Conservation (phyloP, 2,113 vertebrate species). For the Triplophysa rosa region DNA sequence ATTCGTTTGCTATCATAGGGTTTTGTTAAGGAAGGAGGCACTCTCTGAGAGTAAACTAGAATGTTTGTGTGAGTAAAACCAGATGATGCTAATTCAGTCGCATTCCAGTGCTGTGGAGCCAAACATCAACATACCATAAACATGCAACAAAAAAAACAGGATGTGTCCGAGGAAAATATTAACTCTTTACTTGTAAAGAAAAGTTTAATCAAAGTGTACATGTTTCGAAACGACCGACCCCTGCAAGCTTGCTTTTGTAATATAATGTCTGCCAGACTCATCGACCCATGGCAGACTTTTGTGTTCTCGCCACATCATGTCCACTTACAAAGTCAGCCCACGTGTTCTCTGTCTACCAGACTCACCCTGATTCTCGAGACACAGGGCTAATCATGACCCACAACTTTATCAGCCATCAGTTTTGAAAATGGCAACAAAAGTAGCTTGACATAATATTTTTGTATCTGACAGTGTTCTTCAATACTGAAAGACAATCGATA, state of each 20-base stretch:
- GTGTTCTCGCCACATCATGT: not conserved
- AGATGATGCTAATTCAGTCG: conserved; percentile 18
- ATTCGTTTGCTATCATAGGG: not conserved
- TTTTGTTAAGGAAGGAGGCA: not conserved
- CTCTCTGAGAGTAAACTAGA: not conserved
- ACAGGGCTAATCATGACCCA: not conserved
- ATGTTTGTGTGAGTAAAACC: conserved; percentile 28
- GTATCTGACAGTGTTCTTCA: too few species aligned
- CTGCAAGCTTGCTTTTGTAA: not conserved
- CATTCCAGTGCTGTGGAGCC: conserved; percentile 4
- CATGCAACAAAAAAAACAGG: conserved; percentile 5
- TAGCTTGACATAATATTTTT: too few species aligned
- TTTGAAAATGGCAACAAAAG: too few species aligned
- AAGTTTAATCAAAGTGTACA: not conserved
- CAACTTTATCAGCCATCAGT: not conserved
- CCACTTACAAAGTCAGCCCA: too few species aligned
- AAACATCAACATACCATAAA: not conserved
- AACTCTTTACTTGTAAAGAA: not conserved
- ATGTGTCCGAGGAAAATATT: not conserved
- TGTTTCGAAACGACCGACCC: not conserved
- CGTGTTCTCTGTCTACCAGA: conserved; percentile 18
- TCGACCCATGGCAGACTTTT: not conserved
- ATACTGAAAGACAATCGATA: too few species aligned
- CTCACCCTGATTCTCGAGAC: not conserved
- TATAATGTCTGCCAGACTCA: not conserved